Evolutionary conservation across 2,888 invertebrate genomes (phyloP), one percentile per base, ranked within the genome.

Genomic region (Drosophila villosipedis): DNA sequence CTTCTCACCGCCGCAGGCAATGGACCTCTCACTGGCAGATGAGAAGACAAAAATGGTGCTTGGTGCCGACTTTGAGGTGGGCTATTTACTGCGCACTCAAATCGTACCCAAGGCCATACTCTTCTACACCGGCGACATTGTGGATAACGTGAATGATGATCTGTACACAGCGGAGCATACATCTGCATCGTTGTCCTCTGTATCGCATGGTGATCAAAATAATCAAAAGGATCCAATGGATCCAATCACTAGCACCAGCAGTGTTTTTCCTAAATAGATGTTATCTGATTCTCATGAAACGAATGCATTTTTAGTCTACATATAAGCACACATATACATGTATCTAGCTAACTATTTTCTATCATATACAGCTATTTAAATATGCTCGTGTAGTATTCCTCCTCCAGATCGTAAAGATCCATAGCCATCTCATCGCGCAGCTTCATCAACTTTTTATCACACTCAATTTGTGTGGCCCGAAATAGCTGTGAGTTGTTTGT

Each of bases 401-500:
- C 93, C 82, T 94, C 93, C 43, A 94, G 86, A 87, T 94, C 94
- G 68, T 94, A 94, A 37, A 94, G 94, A 94, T 99, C 98, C 49
- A 97, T 96, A 22, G 99, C 98, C 95, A 99, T 98, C 91, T 99
- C 99, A 93, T 99, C 99, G 72, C 99, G 94, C 28, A 99, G 93
- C 28, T 96, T 96, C 95, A 98, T 97, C 28, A 99, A 94, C 93
- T 98, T 98, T 88, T 97, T 97, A 94, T 99, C 99, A 93, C 98
- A 97, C 92, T 98, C 98, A 55, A 96, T 96, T 94, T 98, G 98
- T 91, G 97, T 97, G 0, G 97, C 96, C 67, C 98, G 95, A 91
- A 97, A 98, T 16, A 98, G 93, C 92, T 97, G 97, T 0, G 97
- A 97, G 92, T 98, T 98, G 83, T 97, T 96, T n/a, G 97, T 96